Evolutionary conservation across 2,888 invertebrate species (phyloP).

Genomic region (Sicus ferrugineus): DNA sequence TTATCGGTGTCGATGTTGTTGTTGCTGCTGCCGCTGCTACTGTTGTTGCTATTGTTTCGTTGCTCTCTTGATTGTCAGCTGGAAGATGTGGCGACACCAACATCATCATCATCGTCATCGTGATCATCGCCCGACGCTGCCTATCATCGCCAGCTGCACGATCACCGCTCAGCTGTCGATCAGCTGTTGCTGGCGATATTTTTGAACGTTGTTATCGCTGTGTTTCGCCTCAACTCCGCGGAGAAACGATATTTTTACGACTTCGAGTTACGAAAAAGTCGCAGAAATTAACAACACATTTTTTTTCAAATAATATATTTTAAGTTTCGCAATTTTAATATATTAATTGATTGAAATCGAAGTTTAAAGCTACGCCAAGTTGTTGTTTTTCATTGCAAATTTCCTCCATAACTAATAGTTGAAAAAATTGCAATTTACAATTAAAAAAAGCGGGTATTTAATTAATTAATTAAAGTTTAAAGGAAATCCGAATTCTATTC

Average conservation of each 20-base stretch:
- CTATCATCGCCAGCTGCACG: too few relatives aligned
- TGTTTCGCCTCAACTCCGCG: too few relatives aligned
- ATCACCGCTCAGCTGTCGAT: too few relatives aligned
- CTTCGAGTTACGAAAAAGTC: background rate
- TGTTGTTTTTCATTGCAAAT: slow-evolving; percentile 37
- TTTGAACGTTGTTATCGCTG: too few relatives aligned
- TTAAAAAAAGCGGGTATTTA: background rate
- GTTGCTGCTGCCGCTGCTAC: background rate
- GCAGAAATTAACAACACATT: background rate
- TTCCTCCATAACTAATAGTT: slow-evolving; percentile 22
- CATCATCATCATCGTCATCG: too few relatives aligned
- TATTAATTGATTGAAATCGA: slow-evolving; percentile 8
- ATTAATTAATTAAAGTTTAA: background rate
- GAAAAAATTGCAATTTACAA: slow-evolving; percentile 24
- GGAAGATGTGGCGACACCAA: too few relatives aligned
- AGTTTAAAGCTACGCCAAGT: slow-evolving; percentile 61
- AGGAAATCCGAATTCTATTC: too few relatives aligned
- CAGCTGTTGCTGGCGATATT: too few relatives aligned
- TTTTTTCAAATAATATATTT: slow-evolving; percentile 9
- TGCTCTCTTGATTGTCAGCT: too few relatives aligned
- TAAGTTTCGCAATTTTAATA: slow-evolving; percentile 2
- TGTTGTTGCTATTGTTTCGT: too few relatives aligned
- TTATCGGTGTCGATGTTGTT: background rate
- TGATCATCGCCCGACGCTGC: too few relatives aligned
- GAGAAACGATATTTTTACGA: background rate